Base-by-base conservation (phyloP, 2,888 invertebrate species). In the Gandaritis pyraliata region DNA sequence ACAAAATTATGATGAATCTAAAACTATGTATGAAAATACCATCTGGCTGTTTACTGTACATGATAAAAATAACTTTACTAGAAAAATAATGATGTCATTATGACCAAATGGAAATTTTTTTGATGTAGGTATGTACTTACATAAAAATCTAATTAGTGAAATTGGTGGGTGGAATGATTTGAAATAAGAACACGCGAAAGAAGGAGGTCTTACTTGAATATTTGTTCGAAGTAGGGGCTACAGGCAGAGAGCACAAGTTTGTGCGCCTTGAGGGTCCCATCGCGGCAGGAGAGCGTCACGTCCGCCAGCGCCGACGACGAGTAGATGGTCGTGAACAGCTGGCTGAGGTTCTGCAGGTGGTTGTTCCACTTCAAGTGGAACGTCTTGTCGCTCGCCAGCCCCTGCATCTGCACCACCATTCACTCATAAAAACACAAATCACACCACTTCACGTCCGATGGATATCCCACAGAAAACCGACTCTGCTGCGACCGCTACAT, bases 201-300 rank as follows among this genome's bases (percentile, higher is more conserved):
- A 70, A 45, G 4, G 1, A 39, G n/a, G 81, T 16, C 85, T 85
- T 71, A 92, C 92, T 94, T 94, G 88, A 96, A 95, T 72, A 96
- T 94, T 72, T 94, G 94, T 80, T 95, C 95, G 85, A 96, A 96
- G 82, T 96, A 96, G 54, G 95, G 95, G 77, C 95, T 95, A 87
- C 95, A 95, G 55, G 95, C 95, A 48, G 96, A 95, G 66, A 96
- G 91, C 69, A 96, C 95, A 71, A 96, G 92, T 81, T 95, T 94
- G 83, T 95, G 95, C 46, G 95, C 95, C 78, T 94, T 94, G 73
- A 95, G 90, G 80, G 94, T 93, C 41, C 95, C 95, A 83, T 95
- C 95, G 76, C 94, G 94, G 85, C 95, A 95, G 75, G 94, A 94
- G 75, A 95, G 90, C 69, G 95, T 95, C 70, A 95, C 95, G 80